Percentiles rank a stretch among this genome's conserved stretches.
phyloP scores from a whole-genome alignment of 2,797 vertebrate genomes.

The Somateria mollissima region DNA sequence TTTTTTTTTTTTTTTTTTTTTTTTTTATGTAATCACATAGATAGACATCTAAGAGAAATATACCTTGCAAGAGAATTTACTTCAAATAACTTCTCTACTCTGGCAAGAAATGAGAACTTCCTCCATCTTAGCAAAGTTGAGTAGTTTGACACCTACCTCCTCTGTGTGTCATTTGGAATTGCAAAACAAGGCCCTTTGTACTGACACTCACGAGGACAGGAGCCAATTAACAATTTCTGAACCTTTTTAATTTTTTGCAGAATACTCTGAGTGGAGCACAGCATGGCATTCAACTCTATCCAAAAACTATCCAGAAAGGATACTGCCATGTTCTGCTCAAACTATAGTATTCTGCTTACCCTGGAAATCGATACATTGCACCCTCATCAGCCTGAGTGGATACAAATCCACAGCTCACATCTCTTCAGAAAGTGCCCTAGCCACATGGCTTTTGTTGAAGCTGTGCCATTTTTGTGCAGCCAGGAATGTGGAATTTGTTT shows the following conservation, averaged over 20 bases:
- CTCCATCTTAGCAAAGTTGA: not conserved
- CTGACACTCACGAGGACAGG: not conserved
- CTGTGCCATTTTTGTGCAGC: not conserved
- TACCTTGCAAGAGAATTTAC: not conserved
- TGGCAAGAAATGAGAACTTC: not conserved
- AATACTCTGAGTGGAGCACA: not conserved
- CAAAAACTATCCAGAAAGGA: not conserved
- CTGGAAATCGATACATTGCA: not conserved
- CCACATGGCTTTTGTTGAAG: constrained; percentile 14
- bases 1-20: not conserved
- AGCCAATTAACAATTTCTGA: not conserved
- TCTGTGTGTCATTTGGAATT: not conserved
- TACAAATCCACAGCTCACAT: not conserved
- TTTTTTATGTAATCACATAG: not conserved
- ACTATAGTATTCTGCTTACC: not conserved
- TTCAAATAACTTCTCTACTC: not conserved
- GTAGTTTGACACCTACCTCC: not conserved
- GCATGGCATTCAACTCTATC: not conserved
- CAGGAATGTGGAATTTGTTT: constrained; percentile 39
- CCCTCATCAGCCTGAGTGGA: not conserved
- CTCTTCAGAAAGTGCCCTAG: not conserved
- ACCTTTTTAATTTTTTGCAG: not conserved
- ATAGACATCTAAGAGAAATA: not conserved
- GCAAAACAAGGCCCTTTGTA: not conserved
- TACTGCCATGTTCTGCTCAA: not conserved